A percentile compares a stretch with the other conserved stretches of the same genome.
These are phyloP conservation scores for Hycleus cichorii DNA, from an alignment of 1,140 invertebrate genomes.

Conservation along the genomic window DNA sequence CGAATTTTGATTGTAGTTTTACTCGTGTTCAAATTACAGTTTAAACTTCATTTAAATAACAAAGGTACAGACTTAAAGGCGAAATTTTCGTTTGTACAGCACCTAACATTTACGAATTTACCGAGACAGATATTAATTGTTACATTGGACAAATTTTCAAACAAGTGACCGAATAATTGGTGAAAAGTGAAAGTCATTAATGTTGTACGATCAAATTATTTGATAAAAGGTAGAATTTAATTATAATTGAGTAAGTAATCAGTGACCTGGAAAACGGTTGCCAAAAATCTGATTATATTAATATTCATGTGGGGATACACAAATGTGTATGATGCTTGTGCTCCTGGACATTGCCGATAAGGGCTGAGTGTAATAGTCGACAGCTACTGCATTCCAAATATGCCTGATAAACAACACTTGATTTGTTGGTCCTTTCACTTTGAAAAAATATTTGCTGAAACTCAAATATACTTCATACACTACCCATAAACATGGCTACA, in stretches of 20 bases:
- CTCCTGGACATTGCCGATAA: constrained; percentile 17
- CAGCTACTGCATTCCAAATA: constrained; percentile 17
- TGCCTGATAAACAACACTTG: constrained; percentile 17
- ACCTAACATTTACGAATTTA: not conserved
- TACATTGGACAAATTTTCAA: constrained; percentile 6
- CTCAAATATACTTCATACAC: not conserved
- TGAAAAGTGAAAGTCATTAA: constrained; percentile 13
- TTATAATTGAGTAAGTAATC: constrained; percentile 17
- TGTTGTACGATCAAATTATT: constrained; percentile 13
- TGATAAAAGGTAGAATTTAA: constrained; percentile 16
- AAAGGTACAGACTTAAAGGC: constrained; percentile 1
- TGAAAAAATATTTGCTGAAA: constrained; percentile 16
- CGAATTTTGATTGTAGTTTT: constrained; percentile 2
- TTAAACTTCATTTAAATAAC: constrained; percentile 9
- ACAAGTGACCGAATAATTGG: constrained; percentile 13
- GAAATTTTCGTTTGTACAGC: constrained; percentile 5
- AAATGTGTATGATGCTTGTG: constrained; percentile 15
- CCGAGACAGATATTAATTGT: constrained; percentile 11
- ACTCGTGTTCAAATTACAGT: constrained; percentile 6
- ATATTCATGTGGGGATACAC: constrained; percentile 17
- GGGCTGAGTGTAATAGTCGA: constrained; percentile 14
- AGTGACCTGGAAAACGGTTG: constrained; percentile 13
- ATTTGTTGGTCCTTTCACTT: constrained; percentile 17
- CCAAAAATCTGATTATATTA: constrained; percentile 18
- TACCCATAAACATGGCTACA: too few relatives aligned